A percentile compares a stretch with the other conserved stretches of the same genome.
Evolutionary conservation across 2,113 vertebrate genomes (phyloP).

Genomic region (Maccullochella peelii): DNA sequence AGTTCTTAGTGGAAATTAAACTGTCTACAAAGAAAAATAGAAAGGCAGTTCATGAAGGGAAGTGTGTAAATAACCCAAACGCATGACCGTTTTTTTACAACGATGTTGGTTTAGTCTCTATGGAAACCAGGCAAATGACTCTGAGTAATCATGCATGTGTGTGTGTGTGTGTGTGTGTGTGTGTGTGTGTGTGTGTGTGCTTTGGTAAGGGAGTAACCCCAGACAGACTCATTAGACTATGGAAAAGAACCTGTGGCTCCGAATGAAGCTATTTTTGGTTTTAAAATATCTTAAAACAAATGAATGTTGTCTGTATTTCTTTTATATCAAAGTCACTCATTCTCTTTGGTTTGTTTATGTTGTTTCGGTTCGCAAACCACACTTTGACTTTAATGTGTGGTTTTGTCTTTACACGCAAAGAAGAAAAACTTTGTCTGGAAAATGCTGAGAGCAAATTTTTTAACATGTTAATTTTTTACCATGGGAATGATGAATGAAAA

Average conservation of each 20-base stretch:
- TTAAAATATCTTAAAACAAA: slow-evolving; percentile 35
- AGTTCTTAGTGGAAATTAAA: slow-evolving; percentile 1
- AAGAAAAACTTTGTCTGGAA: not conserved
- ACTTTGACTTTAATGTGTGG: slow-evolving; percentile 2
- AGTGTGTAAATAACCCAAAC: slow-evolving; percentile 32
- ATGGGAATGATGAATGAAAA: not conserved
- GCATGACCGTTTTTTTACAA: slow-evolving; percentile 12
- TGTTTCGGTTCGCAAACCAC: slow-evolving; percentile 15
- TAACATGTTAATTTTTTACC: not conserved
- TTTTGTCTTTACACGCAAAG: slow-evolving; percentile 11
- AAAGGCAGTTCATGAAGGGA: not conserved
- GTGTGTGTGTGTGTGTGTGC: slow-evolving; percentile 44
- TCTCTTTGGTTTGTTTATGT: slow-evolving; percentile 2
- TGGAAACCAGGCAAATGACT: slow-evolving; percentile 64
- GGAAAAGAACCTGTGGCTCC: slow-evolving; percentile 38
- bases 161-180: slow-evolving; percentile 21
- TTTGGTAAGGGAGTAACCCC: slow-evolving; percentile 52
- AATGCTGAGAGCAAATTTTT: not conserved
- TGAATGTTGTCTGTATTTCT: slow-evolving; percentile 18
- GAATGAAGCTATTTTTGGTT: slow-evolving; percentile 43
- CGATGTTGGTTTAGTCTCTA: slow-evolving; percentile 1
- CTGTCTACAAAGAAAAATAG: slow-evolving; percentile 4
- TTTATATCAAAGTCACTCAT: slow-evolving; percentile 13
- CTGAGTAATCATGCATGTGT: slow-evolving; percentile 44
- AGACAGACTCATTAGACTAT: slow-evolving; percentile 53